phyloP scores from a whole-genome alignment of 2,113 vertebrate species.

The Heloderma charlesbogerti region DNA sequence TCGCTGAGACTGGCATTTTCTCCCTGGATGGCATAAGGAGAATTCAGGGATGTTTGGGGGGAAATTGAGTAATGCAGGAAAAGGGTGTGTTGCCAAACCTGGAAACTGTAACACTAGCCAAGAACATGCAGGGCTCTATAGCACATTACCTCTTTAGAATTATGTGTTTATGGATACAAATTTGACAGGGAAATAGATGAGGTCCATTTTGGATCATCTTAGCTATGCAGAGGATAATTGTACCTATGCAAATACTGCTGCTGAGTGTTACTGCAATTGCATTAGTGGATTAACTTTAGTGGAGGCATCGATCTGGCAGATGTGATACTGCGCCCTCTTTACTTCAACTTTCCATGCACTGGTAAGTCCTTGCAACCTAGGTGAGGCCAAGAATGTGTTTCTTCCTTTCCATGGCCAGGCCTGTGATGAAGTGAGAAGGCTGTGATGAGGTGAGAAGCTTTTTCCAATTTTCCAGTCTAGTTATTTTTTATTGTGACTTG shows the following conservation, averaged over 20 bases:
- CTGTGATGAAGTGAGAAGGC: not conserved
- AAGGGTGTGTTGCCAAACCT: not conserved
- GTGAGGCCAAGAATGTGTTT: not conserved
- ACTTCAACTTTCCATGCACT: not conserved
- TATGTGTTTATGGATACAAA: accelerated
- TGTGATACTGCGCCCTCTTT: not conserved
- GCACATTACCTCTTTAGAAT: not conserved
- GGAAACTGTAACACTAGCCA: not conserved
- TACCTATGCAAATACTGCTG: not conserved
- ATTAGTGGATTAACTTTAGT: not conserved
- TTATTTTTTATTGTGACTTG: not conserved
- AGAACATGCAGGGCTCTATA: not conserved
- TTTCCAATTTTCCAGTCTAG: not conserved
- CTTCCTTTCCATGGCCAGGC: not conserved
- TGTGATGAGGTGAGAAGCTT: no score
- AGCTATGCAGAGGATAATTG: not conserved
- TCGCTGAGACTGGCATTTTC: not conserved
- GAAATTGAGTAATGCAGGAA: not conserved
- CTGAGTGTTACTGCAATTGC: not conserved
- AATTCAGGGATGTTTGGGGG: not conserved
- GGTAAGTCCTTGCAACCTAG: not conserved
- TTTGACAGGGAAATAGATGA: not conserved
- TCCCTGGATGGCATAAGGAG: not conserved
- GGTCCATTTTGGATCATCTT: accelerated
- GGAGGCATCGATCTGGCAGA: not conserved